These are phyloP conservation scores for Argopecten irradians DNA, from an alignment of 1,140 invertebrate species.

Conservation along the genomic window DNA sequence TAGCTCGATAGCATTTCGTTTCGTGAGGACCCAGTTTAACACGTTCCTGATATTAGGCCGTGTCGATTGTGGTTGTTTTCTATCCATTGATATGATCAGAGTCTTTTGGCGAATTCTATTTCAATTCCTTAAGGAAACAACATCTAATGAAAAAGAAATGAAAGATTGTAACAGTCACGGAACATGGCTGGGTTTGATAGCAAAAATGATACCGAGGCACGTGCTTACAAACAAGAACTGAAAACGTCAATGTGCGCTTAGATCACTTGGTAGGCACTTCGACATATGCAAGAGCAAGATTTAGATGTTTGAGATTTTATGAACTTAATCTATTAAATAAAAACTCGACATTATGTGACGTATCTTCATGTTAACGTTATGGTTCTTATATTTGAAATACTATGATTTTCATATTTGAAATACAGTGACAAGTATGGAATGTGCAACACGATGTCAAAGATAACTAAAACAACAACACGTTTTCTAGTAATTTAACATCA, in stretches of 20 bases:
- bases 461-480: too few species aligned
- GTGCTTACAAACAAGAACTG: background rate
- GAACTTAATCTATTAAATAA: too few species aligned
- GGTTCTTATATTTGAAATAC: too few species aligned
- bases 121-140: background rate
- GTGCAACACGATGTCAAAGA: too few species aligned
- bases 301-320: too few species aligned
- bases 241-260: background rate
- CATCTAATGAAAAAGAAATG: background rate
- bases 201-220: background rate
- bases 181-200: background rate
- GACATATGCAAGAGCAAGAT: too few species aligned
- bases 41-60: background rate
- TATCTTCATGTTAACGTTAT: too few species aligned
- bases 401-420: too few species aligned
- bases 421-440: too few species aligned
- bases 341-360: too few species aligned
- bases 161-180: background rate
- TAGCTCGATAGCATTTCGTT: background rate
- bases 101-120: background rate
- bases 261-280: background rate
- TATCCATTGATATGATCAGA: background rate
- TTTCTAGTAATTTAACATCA: too few species aligned
- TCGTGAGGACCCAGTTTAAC: background rate
- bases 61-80: background rate